phyloP scores from a whole-genome alignment of 2,797 vertebrate species.

The Neostethus bicornis region DNA sequence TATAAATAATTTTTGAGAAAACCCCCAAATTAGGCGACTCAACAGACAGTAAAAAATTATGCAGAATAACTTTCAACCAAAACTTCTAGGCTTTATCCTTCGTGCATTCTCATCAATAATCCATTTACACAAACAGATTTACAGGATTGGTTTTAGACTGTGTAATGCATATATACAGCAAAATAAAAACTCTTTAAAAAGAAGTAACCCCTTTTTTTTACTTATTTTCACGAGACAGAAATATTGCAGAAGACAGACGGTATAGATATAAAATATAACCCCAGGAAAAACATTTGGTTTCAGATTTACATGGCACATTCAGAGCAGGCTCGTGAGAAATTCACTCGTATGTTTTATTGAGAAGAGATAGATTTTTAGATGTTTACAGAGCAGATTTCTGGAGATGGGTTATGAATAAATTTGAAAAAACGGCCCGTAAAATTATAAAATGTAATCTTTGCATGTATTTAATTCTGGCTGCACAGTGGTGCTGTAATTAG shows the following conservation, averaged over 20 bases:
- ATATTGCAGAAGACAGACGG: conserved; percentile 21
- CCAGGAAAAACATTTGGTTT: conserved; percentile 19
- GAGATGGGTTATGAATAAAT: background rate
- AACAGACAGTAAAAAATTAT: conserved; percentile 1
- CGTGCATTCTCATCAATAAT: background rate
- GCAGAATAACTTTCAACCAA: conserved; percentile 6
- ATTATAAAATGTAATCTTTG: too few relatives aligned
- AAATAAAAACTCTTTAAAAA: background rate
- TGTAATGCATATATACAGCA: conserved; percentile 22
- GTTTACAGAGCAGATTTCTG: conserved; percentile 49
- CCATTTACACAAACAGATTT: conserved; percentile 26
- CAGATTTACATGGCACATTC: conserved; percentile 49
- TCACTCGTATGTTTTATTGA: conserved; percentile 6
- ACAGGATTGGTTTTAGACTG: conserved; percentile 28
- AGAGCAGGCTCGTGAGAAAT: conserved; percentile 33
- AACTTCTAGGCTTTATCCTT: background rate
- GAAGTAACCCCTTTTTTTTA: background rate
- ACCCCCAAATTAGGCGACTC: background rate
- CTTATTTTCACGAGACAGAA: background rate
- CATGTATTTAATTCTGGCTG: too few relatives aligned
- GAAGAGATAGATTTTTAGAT: conserved; percentile 13
- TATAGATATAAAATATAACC: conserved; percentile 7
- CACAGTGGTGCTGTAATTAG: too few relatives aligned
- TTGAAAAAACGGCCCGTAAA: background rate
- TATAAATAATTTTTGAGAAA: background rate